Conservation (phyloP, 2,888 invertebrate species). For the Tinea pellionella region DNA sequence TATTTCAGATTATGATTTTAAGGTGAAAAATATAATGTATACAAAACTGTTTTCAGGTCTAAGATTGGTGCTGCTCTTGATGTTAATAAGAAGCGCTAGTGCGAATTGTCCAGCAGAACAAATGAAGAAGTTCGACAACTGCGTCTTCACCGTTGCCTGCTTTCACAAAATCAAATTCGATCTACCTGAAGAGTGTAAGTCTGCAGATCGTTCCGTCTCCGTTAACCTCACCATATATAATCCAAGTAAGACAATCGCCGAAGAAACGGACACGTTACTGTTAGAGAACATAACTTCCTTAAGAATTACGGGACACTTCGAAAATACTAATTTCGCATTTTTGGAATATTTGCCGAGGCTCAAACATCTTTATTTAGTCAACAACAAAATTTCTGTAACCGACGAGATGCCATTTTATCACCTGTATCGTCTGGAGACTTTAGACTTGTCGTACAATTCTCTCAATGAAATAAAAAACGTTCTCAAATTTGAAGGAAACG, state of each 20-base stretch:
- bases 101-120: constrained; percentile 28
- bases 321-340: constrained; percentile 31
- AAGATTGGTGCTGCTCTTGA: not conserved
- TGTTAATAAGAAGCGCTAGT: not conserved
- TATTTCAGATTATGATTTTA: too few species aligned
- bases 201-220: constrained; percentile 37
- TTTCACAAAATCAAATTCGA: constrained; percentile 20
- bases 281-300: constrained; percentile 33
- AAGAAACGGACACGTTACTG: not conserved
- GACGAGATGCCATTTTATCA: constrained; percentile 32
- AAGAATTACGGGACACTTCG: constrained; percentile 31
- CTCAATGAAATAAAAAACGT: constrained; percentile 34
- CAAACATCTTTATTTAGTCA: constrained; percentile 29
- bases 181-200: constrained; percentile 35
- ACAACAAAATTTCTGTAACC: constrained; percentile 34
- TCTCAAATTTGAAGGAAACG: constrained; percentile 37
- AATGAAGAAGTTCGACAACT: constrained; percentile 26
- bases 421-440: constrained; percentile 31
- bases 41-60: not conserved
- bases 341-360: constrained; percentile 37
- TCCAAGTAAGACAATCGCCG: constrained; percentile 27
- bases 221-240: constrained; percentile 23
- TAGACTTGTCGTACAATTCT: constrained; percentile 42
- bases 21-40: too few species aligned
- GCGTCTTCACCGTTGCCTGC: constrained; percentile 37